phyloP scores from a whole-genome alignment of 2,888 invertebrate genomes.

The Thymelicus acteon region DNA sequence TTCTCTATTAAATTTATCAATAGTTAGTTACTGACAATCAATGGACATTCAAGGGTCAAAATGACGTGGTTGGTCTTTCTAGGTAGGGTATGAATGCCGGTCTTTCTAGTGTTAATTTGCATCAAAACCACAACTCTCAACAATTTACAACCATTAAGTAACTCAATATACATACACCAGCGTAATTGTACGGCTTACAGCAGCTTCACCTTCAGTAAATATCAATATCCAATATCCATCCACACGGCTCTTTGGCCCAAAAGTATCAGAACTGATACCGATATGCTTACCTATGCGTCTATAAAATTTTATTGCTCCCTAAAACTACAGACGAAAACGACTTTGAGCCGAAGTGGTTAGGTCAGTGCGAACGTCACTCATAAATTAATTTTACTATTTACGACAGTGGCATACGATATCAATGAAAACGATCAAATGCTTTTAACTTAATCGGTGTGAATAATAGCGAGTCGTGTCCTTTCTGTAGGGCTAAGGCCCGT shows the following conservation, averaged over 20 bases:
- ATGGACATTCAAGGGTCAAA: too few species aligned
- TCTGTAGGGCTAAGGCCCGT: too few species aligned
- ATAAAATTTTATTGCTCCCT: constrained; percentile 44
- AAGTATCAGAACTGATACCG: constrained; percentile 23
- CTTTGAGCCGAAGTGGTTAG: constrained; percentile 42
- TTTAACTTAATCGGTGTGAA: constrained; percentile 14
- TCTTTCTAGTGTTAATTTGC: too few species aligned
- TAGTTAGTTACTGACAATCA: too few species aligned
- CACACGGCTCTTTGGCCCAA: constrained; percentile 29
- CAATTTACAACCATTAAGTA: not conserved
- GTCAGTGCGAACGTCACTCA: constrained; percentile 41
- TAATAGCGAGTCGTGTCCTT: not conserved
- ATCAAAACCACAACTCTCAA: too few species aligned
- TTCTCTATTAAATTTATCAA: too few species aligned
- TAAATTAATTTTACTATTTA: constrained; percentile 40
- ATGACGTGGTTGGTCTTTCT: too few species aligned
- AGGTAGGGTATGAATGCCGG: too few species aligned
- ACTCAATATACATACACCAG: not conserved
- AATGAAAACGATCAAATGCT: constrained; percentile 29
- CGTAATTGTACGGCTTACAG: not conserved
- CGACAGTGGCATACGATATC: constrained; percentile 19
- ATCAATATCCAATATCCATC: constrained; percentile 19
- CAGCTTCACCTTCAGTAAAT: constrained; percentile 16
- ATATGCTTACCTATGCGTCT: constrained; percentile 36
- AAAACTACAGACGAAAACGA: constrained; percentile 42